Evolutionary conservation across 2,888 invertebrate genomes (phyloP).

Genomic region (Rhogogaster chlorosoma): DNA sequence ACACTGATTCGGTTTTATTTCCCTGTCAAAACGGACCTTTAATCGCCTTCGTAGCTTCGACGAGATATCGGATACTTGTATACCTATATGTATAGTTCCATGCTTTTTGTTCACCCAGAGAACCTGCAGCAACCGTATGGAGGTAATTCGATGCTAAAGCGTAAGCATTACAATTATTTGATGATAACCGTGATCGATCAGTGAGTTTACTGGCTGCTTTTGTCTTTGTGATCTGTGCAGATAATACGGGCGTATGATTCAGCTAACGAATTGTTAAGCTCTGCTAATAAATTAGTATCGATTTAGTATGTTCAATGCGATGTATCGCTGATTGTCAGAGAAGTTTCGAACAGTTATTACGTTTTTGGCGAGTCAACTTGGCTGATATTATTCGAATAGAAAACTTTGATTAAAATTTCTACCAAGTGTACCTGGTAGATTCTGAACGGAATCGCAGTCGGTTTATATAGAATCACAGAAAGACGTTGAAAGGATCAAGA

Average conservation of each 20-base stretch:
- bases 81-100: neutral
- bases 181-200: neutral
- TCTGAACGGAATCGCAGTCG: neutral
- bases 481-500: neutral
- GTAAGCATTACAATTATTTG: neutral
- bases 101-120: neutral
- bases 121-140: neutral
- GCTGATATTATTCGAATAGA: slow-evolving; percentile 9
- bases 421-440: neutral
- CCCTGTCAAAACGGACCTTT: neutral
- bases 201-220: slow-evolving; percentile 14
- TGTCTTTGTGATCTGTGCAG: neutral
- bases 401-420: slow-evolving; percentile 35
- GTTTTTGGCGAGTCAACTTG: slow-evolving; percentile 27
- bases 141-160: neutral
- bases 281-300: neutral
- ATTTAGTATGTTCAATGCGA: neutral
- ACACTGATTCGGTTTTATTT: neutral
- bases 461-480: neutral
- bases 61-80: neutral
- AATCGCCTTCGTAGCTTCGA: neutral
- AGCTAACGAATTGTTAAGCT: neutral
- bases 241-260: neutral
- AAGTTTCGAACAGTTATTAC: slow-evolving; percentile 5
- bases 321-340: neutral